Percentiles rank a stretch among this genome's conserved stretches.
Conservation (phyloP, 2,797 vertebrate genomes). For the Muscicapa comitata region DNA sequence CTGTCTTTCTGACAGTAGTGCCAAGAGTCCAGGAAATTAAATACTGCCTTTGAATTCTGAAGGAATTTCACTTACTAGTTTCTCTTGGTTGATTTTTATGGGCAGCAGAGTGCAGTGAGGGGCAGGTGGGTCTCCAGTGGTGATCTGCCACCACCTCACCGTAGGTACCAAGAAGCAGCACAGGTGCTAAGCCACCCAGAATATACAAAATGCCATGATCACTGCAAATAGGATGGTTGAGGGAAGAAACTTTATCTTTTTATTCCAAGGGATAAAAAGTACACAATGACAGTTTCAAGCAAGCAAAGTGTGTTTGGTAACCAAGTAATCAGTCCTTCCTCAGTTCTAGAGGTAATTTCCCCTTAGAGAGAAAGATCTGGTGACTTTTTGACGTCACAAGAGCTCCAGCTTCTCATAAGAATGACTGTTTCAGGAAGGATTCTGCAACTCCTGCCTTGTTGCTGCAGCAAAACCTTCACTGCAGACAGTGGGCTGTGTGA, state of each 20-base stretch:
- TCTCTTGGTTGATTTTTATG: background rate
- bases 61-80: background rate
- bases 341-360: background rate
- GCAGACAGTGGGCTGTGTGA: background rate
- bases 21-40: background rate
- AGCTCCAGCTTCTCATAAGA: background rate
- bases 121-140: fast-evolving
- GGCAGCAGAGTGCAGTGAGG: background rate
- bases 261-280: background rate
- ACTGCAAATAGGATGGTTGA: background rate
- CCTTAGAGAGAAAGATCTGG: background rate
- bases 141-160: background rate
- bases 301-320: background rate
- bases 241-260: background rate
- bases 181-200: background rate
- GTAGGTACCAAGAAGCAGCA: fast-evolving
- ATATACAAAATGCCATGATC: background rate
- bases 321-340: background rate
- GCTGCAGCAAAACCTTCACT: background rate
- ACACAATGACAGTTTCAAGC: background rate
- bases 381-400: background rate
- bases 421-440: background rate
- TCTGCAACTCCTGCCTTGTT: background rate
- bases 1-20: background rate
- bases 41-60: background rate